Conservation (phyloP, 1,140 invertebrate species). For the Drosophila elegans region DNA sequence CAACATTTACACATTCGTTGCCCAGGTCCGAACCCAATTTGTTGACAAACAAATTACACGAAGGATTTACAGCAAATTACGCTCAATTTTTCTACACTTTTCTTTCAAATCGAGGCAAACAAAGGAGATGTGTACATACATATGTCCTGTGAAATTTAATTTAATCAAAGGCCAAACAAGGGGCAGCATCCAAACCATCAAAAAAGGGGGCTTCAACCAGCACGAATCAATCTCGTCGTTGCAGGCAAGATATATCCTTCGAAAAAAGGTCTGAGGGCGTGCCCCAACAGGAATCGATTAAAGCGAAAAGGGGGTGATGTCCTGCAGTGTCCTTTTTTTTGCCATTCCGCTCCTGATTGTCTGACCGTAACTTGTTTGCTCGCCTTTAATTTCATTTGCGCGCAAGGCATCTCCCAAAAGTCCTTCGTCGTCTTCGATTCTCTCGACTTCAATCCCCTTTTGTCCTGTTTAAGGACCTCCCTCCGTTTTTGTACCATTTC, state of each 20-base stretch:
- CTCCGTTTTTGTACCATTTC: constrained; percentile 26
- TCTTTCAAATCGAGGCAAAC: constrained; percentile 65
- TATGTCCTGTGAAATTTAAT: constrained; percentile 83
- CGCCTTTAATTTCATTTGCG: constrained; percentile 84
- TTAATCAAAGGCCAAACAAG: constrained; percentile 82
- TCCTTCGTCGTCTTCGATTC: constrained; percentile 15
- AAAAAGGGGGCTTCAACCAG: constrained; percentile 17
- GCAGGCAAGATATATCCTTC: constrained; percentile 41
- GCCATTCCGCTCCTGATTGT: constrained; percentile 66
- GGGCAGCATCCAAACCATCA: constrained; percentile 22
- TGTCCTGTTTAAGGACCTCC: constrained; percentile 36
- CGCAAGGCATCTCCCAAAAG: constrained; percentile 23
- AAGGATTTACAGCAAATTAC: constrained; percentile 80
- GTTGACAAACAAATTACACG: constrained; percentile 80
- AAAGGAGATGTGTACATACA: constrained; percentile 74
- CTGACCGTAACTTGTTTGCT: constrained; percentile 84
- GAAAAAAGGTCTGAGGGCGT: constrained; percentile 42
- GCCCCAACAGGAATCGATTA: constrained; percentile 75
- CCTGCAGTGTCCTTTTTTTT: constrained; percentile 63
- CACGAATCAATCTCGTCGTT: constrained; percentile 55
- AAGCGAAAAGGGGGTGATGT: constrained; percentile 51
- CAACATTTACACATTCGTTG: constrained; percentile 73
- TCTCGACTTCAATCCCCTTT: constrained; percentile 21
- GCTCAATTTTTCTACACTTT: constrained; percentile 77
- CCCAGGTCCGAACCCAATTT: constrained; percentile 50